phyloP scores from a whole-genome alignment of 2,113 vertebrate genomes.

The Thamnaconus septentrionalis region DNA sequence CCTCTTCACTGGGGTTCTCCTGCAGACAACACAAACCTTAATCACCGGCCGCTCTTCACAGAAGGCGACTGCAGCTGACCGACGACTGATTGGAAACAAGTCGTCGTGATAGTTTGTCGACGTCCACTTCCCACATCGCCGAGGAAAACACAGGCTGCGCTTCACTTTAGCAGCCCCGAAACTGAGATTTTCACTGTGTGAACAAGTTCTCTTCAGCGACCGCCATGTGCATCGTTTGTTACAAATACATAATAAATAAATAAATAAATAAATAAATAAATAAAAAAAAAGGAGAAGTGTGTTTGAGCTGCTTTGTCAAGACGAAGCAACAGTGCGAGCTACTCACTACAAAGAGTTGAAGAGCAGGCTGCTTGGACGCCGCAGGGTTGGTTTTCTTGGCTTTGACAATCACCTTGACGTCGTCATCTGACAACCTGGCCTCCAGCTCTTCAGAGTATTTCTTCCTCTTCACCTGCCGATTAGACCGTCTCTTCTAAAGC shows the following conservation, averaged over 20 bases:
- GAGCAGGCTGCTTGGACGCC: conserved; percentile 81
- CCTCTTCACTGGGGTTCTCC: conserved; percentile 98
- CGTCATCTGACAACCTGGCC: conserved; percentile 91
- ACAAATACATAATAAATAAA: neutral
- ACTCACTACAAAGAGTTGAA: conserved; percentile 96
- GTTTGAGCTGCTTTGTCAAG: neutral
- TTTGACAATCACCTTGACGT: conserved; percentile 87
- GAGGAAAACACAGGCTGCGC: too few relatives aligned
- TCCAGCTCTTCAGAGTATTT: conserved; percentile 93
- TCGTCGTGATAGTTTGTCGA: too few relatives aligned
- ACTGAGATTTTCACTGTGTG: too few relatives aligned
- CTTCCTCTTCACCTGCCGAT: conserved; percentile 96
- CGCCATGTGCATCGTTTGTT: neutral
- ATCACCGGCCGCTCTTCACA: too few relatives aligned
- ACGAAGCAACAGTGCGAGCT: neutral
- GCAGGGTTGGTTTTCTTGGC: conserved; percentile 83
- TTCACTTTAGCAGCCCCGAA: too few relatives aligned
- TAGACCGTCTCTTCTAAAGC: conserved; percentile 93
- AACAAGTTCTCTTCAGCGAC: too few relatives aligned
- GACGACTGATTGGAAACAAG: too few relatives aligned
- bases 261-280: neutral
- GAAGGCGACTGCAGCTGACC: too few relatives aligned
- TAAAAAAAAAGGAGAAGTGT: neutral
- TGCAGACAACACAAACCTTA: conserved; percentile 40
- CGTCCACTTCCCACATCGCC: too few relatives aligned